These are phyloP conservation scores for Campopleginae sp. DNA, from an alignment of 2,888 invertebrate species.

Conservation along the genomic window DNA sequence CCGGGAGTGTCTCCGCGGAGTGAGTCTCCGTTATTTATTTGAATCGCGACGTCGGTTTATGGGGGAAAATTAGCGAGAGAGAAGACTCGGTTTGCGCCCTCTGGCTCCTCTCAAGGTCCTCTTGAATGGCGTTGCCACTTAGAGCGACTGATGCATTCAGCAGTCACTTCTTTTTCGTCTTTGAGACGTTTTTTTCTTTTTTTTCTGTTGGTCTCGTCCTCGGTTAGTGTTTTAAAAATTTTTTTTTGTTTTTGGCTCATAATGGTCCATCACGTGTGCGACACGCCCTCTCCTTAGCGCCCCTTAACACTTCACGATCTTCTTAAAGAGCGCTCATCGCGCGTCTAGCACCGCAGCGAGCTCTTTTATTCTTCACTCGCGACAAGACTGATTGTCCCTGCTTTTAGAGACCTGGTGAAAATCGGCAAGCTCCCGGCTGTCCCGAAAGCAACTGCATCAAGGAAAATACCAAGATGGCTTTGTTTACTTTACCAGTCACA, in stretches of 20 bases:
- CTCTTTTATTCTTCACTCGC: constrained; percentile 29
- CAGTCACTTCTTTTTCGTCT: constrained; percentile 24
- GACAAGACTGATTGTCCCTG: constrained; percentile 53
- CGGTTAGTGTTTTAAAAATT: constrained; percentile 26
- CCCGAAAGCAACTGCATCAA: neutral
- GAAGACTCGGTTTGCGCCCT: constrained; percentile 60
- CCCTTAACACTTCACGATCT: constrained; percentile 80
- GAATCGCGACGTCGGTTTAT: constrained; percentile 79
- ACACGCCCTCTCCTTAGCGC: constrained; percentile 81
- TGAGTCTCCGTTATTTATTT: constrained; percentile 79
- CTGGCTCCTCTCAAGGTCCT: constrained; percentile 42
- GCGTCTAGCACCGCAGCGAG: constrained; percentile 14
- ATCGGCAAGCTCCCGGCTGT: constrained; percentile 13
- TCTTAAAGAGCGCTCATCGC: constrained; percentile 71
- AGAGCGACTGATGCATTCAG: constrained; percentile 79
- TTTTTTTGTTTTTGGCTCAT: constrained; percentile 70
- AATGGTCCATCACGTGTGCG: constrained; percentile 70
- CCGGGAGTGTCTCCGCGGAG: constrained; percentile 76
- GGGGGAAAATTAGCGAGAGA: constrained; percentile 81
- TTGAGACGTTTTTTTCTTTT: neutral
- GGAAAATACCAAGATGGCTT: neutral
- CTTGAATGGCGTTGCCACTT: constrained; percentile 79
- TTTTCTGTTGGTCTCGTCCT: constrained; percentile 7
- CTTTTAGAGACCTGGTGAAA: constrained; percentile 61
- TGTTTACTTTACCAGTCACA: constrained; percentile 55